These are phyloP conservation scores for Galaxias olidus DNA, from an alignment of 2,797 vertebrate genomes.

Conservation along the genomic window DNA sequence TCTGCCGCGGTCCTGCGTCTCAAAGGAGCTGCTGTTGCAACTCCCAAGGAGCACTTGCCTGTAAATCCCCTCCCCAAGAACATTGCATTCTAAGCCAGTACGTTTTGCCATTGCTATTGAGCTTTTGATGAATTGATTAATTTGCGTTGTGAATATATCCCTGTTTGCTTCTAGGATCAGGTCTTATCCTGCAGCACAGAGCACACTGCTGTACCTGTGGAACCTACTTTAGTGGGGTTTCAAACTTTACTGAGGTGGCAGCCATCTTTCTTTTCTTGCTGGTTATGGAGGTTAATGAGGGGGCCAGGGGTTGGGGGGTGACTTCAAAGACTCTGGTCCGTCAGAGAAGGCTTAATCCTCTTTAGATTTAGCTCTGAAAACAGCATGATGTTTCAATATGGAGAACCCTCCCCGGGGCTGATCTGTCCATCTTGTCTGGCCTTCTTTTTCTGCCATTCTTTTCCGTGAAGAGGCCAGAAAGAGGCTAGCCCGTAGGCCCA, in stretches of 20 bases:
- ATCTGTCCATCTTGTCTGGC: constrained; percentile 15
- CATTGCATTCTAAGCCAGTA: too few species aligned
- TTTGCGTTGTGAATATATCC: too few species aligned
- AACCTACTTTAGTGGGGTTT: constrained; percentile 11
- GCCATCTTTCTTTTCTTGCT: constrained; percentile 57
- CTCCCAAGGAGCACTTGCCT: too few species aligned
- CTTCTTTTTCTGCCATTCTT: constrained; percentile 24
- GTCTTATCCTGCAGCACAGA: too few species aligned
- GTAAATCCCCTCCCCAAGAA: too few species aligned
- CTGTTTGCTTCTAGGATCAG: too few species aligned
- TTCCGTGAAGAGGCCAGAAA: constrained; percentile 3
- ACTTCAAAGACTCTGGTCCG: constrained; percentile 57
- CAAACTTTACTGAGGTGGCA: constrained; percentile 33
- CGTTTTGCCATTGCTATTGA: too few species aligned
- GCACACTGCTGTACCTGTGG: too few species aligned
- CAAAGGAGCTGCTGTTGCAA: too few species aligned
- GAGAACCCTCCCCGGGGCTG: constrained; percentile 54
- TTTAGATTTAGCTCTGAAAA: constrained; percentile 66
- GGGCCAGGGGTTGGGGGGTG: constrained; percentile 36
- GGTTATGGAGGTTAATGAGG: constrained; percentile 66
- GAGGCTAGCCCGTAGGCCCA: not conserved
- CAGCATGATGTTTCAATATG: constrained; percentile 66
- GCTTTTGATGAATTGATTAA: too few species aligned
- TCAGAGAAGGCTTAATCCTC: constrained; percentile 67
- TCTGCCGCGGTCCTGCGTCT: not conserved